Percentiles rank a stretch among this genome's conserved stretches.
Conservation (phyloP, 2,888 invertebrate genomes). For the Brenthis daphne region DNA sequence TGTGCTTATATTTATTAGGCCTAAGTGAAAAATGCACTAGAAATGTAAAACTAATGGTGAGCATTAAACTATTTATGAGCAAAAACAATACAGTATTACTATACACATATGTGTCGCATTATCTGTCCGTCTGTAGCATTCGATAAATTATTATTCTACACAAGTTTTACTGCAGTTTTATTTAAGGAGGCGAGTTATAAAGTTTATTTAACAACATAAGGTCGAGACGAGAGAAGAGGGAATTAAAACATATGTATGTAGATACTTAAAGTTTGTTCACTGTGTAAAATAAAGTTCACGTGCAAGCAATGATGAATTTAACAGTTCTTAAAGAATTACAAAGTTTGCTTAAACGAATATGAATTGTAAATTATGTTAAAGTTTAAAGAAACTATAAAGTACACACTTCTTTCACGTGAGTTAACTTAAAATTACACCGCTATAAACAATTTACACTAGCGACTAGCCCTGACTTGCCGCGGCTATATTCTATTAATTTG, state of each 20-base stretch:
- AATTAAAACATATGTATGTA: slow-evolving; percentile 23
- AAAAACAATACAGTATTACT: no score
- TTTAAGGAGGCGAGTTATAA: slow-evolving; percentile 22
- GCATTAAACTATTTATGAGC: no score
- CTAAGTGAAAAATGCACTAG: no score
- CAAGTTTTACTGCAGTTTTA: slow-evolving; percentile 24
- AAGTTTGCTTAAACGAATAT: neutral
- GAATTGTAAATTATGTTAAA: neutral
- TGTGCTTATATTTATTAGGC: no score
- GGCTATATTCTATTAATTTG: no score
- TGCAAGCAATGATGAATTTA: slow-evolving; percentile 10
- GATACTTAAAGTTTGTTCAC: slow-evolving; percentile 11
- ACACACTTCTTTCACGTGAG: no score
- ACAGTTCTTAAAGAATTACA: slow-evolving; percentile 1
- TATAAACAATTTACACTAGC: no score
- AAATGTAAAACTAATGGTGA: no score
- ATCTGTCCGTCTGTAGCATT: neutral
- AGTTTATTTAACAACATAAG: slow-evolving; percentile 23
- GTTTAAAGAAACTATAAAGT: no score
- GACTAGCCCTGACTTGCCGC: no score
- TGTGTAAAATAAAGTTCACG: neutral
- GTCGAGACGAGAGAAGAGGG: slow-evolving; percentile 9
- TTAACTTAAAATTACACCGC: no score
- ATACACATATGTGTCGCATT: neutral
- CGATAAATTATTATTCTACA: slow-evolving; percentile 17